phyloP scores from a whole-genome alignment of 2,888 invertebrate genomes.

The Galerucella nymphaeae region DNA sequence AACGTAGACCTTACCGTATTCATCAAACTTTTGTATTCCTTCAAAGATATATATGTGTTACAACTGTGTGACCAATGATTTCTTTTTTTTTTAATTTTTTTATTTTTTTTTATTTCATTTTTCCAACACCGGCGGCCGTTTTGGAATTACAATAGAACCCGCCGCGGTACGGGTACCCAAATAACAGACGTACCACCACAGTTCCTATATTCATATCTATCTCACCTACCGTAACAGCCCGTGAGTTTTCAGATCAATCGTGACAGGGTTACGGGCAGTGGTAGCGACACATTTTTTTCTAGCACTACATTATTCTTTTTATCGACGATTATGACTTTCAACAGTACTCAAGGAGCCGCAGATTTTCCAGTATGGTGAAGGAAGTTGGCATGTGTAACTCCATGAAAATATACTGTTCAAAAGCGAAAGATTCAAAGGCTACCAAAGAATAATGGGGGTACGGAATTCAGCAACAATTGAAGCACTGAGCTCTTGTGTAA shows the following conservation, averaged over 20 bases:
- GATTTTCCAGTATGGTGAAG: no score
- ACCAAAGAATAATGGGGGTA: no score
- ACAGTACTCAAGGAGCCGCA: no score
- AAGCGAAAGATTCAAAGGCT: no score
- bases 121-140: slow-evolving; percentile 39
- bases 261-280: slow-evolving; percentile 10
- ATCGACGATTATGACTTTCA: no score
- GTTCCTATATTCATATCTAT: slow-evolving; percentile 38
- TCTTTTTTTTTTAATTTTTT: slow-evolving; percentile 49
- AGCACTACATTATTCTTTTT: no score
- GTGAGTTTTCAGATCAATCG: slow-evolving; percentile 13
- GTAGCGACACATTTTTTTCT: background rate
- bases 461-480: no score
- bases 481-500: no score
- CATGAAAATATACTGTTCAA: no score
- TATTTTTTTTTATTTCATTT: slow-evolving; percentile 35
- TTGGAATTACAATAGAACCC: slow-evolving; percentile 40
- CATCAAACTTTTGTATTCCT: slow-evolving; percentile 62
- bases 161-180: slow-evolving; percentile 36
- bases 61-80: slow-evolving; percentile 52
- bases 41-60: slow-evolving; percentile 56
- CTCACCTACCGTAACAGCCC: slow-evolving; percentile 25
- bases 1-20: slow-evolving; percentile 59
- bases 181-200: slow-evolving; percentile 33
- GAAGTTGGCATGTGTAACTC: no score